phyloP scores from a whole-genome alignment of 2,888 invertebrate species.

The Protonemura montana region DNA sequence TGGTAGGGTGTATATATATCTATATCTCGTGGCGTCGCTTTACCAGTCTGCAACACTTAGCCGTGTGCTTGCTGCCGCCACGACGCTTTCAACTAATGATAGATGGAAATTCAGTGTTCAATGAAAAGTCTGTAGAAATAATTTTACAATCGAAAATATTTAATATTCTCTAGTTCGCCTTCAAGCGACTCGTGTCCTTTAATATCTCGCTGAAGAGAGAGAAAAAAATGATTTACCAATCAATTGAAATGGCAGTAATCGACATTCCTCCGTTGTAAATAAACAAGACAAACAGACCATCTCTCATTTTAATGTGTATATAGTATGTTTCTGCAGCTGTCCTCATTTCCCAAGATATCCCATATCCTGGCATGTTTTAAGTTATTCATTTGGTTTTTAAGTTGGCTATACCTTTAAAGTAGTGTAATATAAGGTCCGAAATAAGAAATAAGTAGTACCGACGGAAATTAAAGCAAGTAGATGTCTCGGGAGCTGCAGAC shows the following conservation, averaged over 20 bases:
- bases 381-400: no score
- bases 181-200: neutral
- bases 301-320: no score
- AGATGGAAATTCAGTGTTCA: constrained; percentile 18
- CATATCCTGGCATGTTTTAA: no score
- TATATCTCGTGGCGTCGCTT: neutral
- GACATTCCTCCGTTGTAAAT: neutral
- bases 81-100: constrained; percentile 17
- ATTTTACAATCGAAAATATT: constrained; percentile 9
- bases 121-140: constrained; percentile 7
- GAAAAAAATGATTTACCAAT: neutral
- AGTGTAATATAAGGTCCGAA: no score
- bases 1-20: neutral
- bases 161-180: neutral
- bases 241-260: neutral
- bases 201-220: neutral
- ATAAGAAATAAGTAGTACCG: no score
- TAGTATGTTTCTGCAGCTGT: no score
- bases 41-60: neutral
- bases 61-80: neutral
- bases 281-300: no score
- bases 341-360: no score
- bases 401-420: no score
- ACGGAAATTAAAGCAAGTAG: no score
- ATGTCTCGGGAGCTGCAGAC: no score